A percentile compares a stretch with the other conserved stretches of the same genome.
Evolutionary conservation across 2,888 invertebrate species (phyloP).

Genomic region (Orthosia gracilis): DNA sequence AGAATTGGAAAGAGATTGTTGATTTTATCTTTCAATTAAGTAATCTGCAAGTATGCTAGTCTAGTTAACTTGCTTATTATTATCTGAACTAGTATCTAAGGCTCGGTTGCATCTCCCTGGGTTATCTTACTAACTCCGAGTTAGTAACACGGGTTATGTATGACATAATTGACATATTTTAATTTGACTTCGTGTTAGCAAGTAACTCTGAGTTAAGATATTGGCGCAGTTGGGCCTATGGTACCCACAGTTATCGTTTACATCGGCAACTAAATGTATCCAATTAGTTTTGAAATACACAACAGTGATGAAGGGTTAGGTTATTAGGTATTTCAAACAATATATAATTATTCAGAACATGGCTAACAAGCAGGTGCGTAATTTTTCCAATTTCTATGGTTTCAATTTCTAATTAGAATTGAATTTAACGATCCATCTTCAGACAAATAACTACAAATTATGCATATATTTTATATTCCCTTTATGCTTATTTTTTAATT

Average conservation of each 20-base stretch:
- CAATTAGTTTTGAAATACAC: conserved; percentile 10
- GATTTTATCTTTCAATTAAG: neutral
- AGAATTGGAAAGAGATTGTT: neutral
- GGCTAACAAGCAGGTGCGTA: conserved; percentile 24
- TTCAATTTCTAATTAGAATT: conserved; percentile 36
- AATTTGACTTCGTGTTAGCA: too few relatives aligned
- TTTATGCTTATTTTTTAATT: conserved; percentile 3
- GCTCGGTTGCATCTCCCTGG: too few relatives aligned
- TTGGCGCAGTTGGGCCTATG: too few relatives aligned
- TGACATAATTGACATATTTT: too few relatives aligned
- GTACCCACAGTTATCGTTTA: too few relatives aligned
- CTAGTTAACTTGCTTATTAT: too few relatives aligned
- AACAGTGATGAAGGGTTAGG: neutral
- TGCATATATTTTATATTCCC: neutral
- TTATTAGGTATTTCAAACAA: conserved; percentile 13
- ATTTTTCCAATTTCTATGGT: conserved; percentile 14
- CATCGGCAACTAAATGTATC: neutral
- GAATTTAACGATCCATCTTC: neutral
- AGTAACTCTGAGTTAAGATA: too few relatives aligned
- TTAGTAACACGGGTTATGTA: too few relatives aligned
- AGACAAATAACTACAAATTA: conserved; percentile 12
- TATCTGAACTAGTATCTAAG: too few relatives aligned
- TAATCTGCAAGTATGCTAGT: too few relatives aligned
- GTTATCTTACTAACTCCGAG: too few relatives aligned
- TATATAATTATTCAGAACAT: conserved; percentile 5